A percentile compares a stretch with the other conserved stretches of the same genome.
phyloP scores from a whole-genome alignment of 2,113 vertebrate genomes.

The Microcebus jonahi region DNA sequence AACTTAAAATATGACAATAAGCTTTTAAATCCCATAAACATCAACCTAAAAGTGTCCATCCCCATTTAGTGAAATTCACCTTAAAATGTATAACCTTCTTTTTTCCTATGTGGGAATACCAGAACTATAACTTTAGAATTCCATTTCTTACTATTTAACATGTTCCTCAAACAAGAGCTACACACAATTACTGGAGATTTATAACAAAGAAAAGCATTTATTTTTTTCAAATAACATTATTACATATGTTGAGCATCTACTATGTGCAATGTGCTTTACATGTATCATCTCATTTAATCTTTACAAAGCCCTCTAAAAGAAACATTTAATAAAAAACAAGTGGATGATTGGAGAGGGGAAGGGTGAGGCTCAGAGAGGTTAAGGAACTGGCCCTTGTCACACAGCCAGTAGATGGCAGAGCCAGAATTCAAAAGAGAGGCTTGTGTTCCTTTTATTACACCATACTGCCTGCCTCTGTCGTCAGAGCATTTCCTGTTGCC shows the following conservation, averaged over 20 bases:
- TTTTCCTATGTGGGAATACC: background rate
- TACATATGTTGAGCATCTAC: background rate
- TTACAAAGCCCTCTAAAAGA: background rate
- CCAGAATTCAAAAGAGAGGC: background rate
- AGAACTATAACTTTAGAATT: background rate
- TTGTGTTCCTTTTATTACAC: background rate
- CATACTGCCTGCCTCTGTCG: background rate
- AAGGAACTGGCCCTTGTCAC: background rate
- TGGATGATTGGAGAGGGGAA: background rate
- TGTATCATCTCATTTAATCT: background rate
- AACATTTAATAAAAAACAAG: background rate
- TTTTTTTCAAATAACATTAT: background rate
- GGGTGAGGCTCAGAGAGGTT: background rate
- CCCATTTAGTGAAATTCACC: background rate
- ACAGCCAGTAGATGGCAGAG: background rate
- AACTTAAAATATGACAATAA: background rate
- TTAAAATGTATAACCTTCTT: conserved; percentile 15
- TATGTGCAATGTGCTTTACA: background rate
- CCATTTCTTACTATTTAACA: background rate
- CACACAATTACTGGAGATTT: background rate
- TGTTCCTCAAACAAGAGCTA: background rate
- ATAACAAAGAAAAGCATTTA: background rate
- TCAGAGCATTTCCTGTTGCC: background rate
- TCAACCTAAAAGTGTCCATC: background rate
- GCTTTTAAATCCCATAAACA: background rate